phyloP scores from a whole-genome alignment of 2,888 invertebrate genomes.

The Plebejus argus region DNA sequence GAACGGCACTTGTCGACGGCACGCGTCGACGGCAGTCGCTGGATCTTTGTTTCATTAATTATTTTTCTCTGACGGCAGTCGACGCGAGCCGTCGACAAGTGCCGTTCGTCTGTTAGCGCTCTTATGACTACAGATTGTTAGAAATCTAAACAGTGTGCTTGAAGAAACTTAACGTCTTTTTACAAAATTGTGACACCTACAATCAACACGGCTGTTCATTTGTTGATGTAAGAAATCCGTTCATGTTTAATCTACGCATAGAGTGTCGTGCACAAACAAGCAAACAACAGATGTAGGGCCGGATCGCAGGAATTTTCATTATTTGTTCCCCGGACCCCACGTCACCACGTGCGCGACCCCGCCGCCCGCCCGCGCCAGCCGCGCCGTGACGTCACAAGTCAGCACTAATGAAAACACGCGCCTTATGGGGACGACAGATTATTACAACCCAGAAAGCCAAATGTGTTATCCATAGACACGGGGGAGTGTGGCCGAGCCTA shows the following conservation, averaged over 20 bases:
- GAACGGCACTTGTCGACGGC: no score
- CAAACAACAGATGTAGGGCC: slow-evolving; percentile 30
- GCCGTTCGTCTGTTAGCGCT: no score
- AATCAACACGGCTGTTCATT: no score
- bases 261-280: neutral
- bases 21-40: no score
- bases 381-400: neutral
- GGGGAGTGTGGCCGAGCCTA: no score
- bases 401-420: neutral
- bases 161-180: neutral
- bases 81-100: no score
- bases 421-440: slow-evolving; percentile 11
- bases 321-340: slow-evolving; percentile 24
- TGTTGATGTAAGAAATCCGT: neutral
- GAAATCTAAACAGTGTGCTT: no score
- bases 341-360: neutral
- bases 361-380: neutral
- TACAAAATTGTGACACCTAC: neutral
- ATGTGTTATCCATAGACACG: neutral
- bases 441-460: neutral
- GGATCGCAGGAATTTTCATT: slow-evolving; percentile 29
- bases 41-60: no score
- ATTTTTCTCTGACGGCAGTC: no score
- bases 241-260: neutral
- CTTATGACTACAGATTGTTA: no score